A percentile compares a stretch with the other conserved stretches of the same genome.
phyloP scores from a whole-genome alignment of 2,113 vertebrate species.

The Dasyurus viverrinus region DNA sequence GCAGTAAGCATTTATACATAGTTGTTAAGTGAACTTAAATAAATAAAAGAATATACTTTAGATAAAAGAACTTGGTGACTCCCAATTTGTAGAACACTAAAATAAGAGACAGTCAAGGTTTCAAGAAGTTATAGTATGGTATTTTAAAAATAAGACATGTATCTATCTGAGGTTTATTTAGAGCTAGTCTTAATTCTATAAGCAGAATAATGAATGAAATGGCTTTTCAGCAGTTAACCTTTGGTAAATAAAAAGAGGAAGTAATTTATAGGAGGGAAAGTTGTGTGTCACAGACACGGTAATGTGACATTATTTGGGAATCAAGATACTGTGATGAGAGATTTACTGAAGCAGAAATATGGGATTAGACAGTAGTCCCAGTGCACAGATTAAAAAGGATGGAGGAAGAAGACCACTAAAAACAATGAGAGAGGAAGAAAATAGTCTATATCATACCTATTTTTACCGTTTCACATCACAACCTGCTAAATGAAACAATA shows the following conservation, averaged over 20 bases:
- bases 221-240: not conserved
- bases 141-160: not conserved
- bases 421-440: not conserved
- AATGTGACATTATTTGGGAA: not conserved
- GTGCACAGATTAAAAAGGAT: not conserved
- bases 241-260: not conserved
- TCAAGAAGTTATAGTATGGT: not conserved
- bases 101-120: constrained; percentile 3
- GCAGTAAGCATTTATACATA: not conserved
- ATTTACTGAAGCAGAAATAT: not conserved
- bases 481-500: not conserved
- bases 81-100: not conserved
- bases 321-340: not conserved
- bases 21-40: not conserved
- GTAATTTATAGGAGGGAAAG: not conserved
- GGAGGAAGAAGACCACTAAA: not conserved
- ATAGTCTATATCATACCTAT: not conserved
- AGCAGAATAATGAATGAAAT: not conserved
- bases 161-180: not conserved
- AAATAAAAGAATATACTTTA: not conserved
- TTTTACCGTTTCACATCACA: not conserved
- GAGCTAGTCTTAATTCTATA: not conserved
- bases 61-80: not conserved
- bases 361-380: not conserved
- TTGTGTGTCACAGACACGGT: not conserved